Evolutionary conservation across 64 coral and sea anemone genomes (phyloP).

Genomic region (Acropora tenuis): DNA sequence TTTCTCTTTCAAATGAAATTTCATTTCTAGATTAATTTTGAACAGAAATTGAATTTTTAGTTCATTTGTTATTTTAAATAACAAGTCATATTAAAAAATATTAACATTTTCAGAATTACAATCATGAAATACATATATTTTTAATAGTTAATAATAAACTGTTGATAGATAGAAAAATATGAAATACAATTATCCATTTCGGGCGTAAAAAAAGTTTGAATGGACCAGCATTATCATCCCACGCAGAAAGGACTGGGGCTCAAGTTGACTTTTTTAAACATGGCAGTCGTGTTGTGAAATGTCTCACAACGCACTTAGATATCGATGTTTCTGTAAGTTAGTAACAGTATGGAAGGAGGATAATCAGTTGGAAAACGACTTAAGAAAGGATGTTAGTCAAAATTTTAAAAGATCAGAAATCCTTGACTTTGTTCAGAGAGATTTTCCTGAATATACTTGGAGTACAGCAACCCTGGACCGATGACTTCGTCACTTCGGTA

Average conservation of each 20-base stretch:
- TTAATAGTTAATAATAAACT: neutral
- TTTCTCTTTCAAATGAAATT: no score
- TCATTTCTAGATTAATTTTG: slow-evolving; percentile 2
- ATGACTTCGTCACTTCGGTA: slow-evolving; percentile 8
- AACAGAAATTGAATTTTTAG: slow-evolving; percentile 9
- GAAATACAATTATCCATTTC: no score
- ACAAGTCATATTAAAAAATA: neutral
- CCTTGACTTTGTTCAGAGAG: slow-evolving; percentile 16
- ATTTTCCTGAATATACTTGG: slow-evolving; percentile 19
- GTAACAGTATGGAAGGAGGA: neutral
- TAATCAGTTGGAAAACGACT: neutral
- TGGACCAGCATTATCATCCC: no score
- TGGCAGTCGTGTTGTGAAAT: no score
- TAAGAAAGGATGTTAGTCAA: slow-evolving; percentile 8
- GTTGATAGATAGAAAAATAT: neutral
- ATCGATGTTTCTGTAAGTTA: no score
- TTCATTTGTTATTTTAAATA: slow-evolving; percentile 10
- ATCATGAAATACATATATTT: neutral
- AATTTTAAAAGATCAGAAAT: neutral
- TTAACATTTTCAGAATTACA: neutral
- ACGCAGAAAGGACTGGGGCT: neutral
- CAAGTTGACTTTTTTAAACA: no score
- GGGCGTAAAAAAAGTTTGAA: no score
- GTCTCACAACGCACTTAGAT: no score
- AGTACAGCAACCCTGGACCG: slow-evolving; percentile 12